A percentile compares a stretch with the other conserved stretches of the same genome.
These are phyloP conservation scores for Phenganax subtilis DNA, from an alignment of 92 coral and sea anemone genomes.

Conservation along the genomic window DNA sequence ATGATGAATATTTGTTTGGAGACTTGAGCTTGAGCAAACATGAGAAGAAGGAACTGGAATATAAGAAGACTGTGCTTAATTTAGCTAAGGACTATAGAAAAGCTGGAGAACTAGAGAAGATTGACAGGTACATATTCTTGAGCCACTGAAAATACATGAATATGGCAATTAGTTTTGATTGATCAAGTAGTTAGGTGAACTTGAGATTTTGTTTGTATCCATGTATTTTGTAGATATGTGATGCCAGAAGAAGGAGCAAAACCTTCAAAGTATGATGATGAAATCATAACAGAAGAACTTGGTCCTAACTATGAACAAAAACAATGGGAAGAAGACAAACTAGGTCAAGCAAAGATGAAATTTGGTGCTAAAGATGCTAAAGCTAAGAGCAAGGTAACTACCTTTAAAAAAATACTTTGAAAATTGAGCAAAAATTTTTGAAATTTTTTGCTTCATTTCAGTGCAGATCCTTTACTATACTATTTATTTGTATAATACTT, in stretches of 20 bases:
- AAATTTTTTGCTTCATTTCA: not conserved
- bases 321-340: constrained; percentile 96
- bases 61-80: constrained; percentile 75
- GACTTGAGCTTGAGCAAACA: constrained; percentile 55
- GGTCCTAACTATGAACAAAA: constrained; percentile 98
- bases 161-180: not conserved
- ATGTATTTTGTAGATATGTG: constrained; percentile 46
- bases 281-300: constrained; percentile 71
- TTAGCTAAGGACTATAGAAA: constrained; percentile 77
- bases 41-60: constrained; percentile 72
- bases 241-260: constrained; percentile 88
- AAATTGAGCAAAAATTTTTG: no score
- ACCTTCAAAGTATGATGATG: constrained; percentile 89
- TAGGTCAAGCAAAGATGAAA: constrained; percentile 90
- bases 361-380: constrained; percentile 99
- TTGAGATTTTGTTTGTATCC: not conserved
- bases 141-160: not conserved
- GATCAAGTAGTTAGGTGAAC: not conserved
- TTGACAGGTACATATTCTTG: constrained; percentile 36
- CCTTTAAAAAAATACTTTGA: no score
- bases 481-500: no score
- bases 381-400: constrained; percentile 72
- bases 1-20: constrained; percentile 88
- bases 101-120: constrained; percentile 80
- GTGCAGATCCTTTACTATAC: not conserved